Evolutionary conservation across 2,888 invertebrate species (phyloP), one percentile per base, ranked within the genome.

Genomic region (Caenorhabditis doughertyi): DNA sequence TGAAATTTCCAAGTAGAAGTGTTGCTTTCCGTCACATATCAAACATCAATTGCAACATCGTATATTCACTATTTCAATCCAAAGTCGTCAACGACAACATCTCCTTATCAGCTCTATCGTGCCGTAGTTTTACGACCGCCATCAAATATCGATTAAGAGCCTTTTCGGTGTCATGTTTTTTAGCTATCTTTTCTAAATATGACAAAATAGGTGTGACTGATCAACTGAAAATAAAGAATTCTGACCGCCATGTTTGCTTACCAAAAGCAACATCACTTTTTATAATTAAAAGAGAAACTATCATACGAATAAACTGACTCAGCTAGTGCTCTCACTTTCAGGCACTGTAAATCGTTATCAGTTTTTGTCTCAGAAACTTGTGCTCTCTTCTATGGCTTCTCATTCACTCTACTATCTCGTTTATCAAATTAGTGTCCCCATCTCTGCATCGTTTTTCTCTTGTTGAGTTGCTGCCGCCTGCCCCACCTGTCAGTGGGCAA

Each of bases 41-140:
- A 80, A 80, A 80, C 80, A 80, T 80, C 80, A 80, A 79, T 72
- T 23, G 51, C 79, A 72, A 65, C 73, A 68, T 73, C 49, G 64
- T 65, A 71, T 71, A 79, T 79, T 71, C 65, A 18, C 29, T 70
- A 49, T 71, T 55, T 39, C 56, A 51, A 32, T 64, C 64, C 65
- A 65, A 18, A 32, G 35, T 51, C 49, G 49, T 67, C 13, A 29
- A 60, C 35, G 73, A 68, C 67, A 73, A 80, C 67, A 80, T 73
- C 73, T 74, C 42, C 39, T 77, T 77, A 77, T 77, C 77, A 77
- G 68, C 60, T 53, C 51, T 23, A 53, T 44, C 21, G 39, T 27
- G 49, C 58, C 27, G n/a, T 35, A 51, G 27, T 77, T 77, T 77
- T 62, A 77, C 68, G 77, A 77, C 53, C 62, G 62, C 68, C 77